phyloP scores from a whole-genome alignment of 1,140 invertebrate species.

The Pseudomyrmex concolor region DNA sequence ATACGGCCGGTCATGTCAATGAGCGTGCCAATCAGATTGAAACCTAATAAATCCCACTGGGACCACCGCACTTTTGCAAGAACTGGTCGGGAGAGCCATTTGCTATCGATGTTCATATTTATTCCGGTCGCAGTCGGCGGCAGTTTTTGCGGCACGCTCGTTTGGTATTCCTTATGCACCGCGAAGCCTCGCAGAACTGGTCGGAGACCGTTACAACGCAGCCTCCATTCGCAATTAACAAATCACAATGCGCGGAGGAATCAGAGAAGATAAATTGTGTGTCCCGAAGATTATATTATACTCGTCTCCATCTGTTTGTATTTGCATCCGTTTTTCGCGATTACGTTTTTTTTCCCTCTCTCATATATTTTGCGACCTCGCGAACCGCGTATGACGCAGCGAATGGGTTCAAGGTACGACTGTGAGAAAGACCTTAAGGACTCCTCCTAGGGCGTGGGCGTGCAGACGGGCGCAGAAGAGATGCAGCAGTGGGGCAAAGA shows the following conservation, averaged over 20 bases:
- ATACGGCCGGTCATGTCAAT: conserved; percentile 49
- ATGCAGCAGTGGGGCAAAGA: conserved; percentile 69
- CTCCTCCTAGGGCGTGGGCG: conserved; percentile 69
- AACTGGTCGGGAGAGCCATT: conserved; percentile 38
- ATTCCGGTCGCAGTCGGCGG: conserved; percentile 11
- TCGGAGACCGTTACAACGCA: no score
- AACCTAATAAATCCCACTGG: conserved; percentile 67
- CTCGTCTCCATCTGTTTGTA: no score
- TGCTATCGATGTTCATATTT: conserved; percentile 21
- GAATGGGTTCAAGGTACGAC: conserved; percentile 53
- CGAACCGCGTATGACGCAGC: conserved; percentile 31
- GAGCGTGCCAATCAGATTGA: conserved; percentile 20
- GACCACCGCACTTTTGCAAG: conserved; percentile 57
- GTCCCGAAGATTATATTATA: no score
- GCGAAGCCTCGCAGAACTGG: no score
- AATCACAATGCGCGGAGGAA: no score
- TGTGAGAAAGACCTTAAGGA: conserved; percentile 70
- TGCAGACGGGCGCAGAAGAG: conserved; percentile 69
- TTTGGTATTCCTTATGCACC: neutral
- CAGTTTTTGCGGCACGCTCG: conserved; percentile 7
- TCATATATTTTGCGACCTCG: neutral
- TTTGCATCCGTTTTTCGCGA: no score
- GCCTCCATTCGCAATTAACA: no score
- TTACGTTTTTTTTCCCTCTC: no score
- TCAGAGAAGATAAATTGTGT: no score